Base-by-base conservation (phyloP, 2,888 invertebrate genomes). In the Ochropleura plecta region DNA sequence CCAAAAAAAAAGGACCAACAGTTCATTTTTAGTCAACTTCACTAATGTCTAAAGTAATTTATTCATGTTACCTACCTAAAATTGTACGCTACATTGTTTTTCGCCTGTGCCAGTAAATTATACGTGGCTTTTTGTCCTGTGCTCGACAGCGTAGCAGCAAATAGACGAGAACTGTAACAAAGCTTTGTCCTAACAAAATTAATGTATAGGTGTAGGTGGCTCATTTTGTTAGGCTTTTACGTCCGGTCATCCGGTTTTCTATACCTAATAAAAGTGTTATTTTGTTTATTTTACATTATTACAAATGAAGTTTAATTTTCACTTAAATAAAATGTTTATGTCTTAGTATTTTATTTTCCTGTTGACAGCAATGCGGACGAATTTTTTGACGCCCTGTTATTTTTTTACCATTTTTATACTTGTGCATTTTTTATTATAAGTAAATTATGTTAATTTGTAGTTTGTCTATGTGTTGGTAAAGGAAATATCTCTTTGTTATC, bases 81-180 rank as follows among this genome's bases (percentile, higher is more conserved):
- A 76, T 44, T 77, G 83, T 67, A 73, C 51, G 69, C 51, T 68
- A 62, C 70, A 76, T 85, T 75, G 73, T 85, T 85, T 75, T 76
- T 79, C 63, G 78, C 55, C 30, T 76, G 73, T 60, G 55, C 72
- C 75, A 74, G 79, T 82, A 79, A 86, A 82, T 86, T 81, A 70
- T 75, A 74, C 73, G 70, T 62, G 69, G 78, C 70, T 81, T 85
- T 86, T 87, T 87, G 86, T 87, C 57, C 77, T 71, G 79, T 70
- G 68, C 70, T 73, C 70, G 60, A 76, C 57, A 81, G 69, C 73
- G 70, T 74, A 70, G 65, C 84, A 73, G 64, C 81, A 76, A 85
- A 86, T 81, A 83, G 76, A 79, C 63, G 65, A 63, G 81, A 83
- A 83, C 80, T 64, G 70, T 48, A 64, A 81, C 78, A 76, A 73